These are phyloP conservation scores for Pipistrellus kuhlii DNA, from an alignment of 2,797 vertebrate species.

Conservation along the genomic window DNA sequence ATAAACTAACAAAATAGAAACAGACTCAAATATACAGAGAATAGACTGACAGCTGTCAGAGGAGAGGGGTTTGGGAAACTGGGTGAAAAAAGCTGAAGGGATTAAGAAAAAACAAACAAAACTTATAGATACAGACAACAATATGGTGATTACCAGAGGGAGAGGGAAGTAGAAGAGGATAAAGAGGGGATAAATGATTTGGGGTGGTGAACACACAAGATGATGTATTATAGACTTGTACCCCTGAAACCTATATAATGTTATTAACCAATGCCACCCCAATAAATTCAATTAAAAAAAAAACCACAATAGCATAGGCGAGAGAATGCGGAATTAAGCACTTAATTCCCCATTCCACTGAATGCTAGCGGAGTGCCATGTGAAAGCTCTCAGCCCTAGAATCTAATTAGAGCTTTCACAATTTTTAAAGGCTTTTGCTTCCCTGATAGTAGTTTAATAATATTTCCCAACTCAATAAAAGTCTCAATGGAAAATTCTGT, in stretches of 20 bases:
- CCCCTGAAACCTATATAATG: neutral
- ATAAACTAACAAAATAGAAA: neutral
- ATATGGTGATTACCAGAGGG: neutral
- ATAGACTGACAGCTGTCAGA: neutral
- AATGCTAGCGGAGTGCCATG: neutral
- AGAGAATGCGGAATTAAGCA: neutral
- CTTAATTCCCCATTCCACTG: neutral
- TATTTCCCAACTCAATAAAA: neutral
- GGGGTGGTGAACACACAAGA: neutral
- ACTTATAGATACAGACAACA: neutral
- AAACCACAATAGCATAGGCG: no score
- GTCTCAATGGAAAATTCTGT: neutral
- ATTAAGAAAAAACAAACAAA: neutral
- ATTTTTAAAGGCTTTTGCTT: neutral
- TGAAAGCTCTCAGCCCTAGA: neutral
- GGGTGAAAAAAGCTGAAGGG: neutral
- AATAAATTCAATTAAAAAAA: neutral
- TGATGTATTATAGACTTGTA: neutral
- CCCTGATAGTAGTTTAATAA: neutral
- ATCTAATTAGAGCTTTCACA: neutral
- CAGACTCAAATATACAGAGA: neutral
- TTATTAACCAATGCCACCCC: neutral
- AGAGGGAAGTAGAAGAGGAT: neutral
- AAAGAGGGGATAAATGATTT: neutral
- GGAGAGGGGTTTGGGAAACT: neutral